Evolutionary conservation across 2,797 vertebrate species (phyloP).

Genomic region (Oreonectes daqikongensis): DNA sequence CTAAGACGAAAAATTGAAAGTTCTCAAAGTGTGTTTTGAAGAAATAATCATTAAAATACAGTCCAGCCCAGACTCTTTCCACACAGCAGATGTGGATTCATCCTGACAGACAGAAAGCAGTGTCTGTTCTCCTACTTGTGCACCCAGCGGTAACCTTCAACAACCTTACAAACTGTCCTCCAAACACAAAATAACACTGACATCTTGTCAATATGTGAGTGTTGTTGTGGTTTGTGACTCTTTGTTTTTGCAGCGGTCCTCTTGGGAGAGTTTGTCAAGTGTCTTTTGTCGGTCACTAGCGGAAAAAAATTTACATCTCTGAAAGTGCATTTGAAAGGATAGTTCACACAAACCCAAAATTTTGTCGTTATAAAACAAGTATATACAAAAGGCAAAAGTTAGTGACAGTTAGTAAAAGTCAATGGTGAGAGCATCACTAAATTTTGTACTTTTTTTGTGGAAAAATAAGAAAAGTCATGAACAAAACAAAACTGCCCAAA

Average conservation of each 20-base stretch:
- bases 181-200: conserved; percentile 7
- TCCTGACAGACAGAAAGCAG: conserved; percentile 9
- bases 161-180: not conserved
- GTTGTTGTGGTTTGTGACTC: conserved; percentile 48
- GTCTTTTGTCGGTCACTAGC: conserved; percentile 42
- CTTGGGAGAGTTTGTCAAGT: not conserved
- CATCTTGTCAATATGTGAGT: conserved; percentile 21
- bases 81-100: conserved; percentile 22
- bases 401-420: no score
- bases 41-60: conserved; percentile 17
- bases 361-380: no score
- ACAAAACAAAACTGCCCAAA: conserved; percentile 20
- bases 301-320: not conserved
- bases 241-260: conserved; percentile 22
- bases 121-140: not conserved
- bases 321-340: not conserved
- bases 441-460: no score
- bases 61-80: not conserved
- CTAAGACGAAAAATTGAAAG: conserved; percentile 33
- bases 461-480: no score
- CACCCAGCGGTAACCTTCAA: conserved; percentile 14
- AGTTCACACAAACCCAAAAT: not conserved
- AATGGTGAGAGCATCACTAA: no score
- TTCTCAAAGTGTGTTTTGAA: conserved; percentile 13
- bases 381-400: not conserved